A percentile compares a stretch with the other conserved stretches of the same genome.
Conservation (phyloP, 2,113 vertebrate genomes). For the Scomber scombrus region DNA sequence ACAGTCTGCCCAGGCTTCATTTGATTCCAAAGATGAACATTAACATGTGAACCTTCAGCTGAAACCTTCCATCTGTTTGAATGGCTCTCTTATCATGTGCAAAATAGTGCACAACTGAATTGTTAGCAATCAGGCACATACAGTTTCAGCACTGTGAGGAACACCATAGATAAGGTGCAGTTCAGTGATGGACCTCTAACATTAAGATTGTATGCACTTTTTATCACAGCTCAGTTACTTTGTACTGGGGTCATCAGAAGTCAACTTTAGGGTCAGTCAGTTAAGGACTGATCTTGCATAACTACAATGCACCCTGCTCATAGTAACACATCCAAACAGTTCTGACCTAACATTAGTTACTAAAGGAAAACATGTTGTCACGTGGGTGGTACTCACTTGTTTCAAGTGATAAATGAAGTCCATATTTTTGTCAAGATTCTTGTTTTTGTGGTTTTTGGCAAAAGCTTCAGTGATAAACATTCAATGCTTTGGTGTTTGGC, state of each 20-base stretch:
- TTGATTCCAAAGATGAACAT: constrained; percentile 40
- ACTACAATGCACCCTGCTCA: constrained; percentile 15
- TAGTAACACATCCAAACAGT: constrained; percentile 26
- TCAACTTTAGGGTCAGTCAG: constrained; percentile 9
- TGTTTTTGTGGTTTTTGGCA: constrained; percentile 65
- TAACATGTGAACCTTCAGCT: constrained; percentile 41
- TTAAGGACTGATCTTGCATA: constrained; percentile 13
- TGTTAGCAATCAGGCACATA: neutral
- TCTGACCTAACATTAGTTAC: constrained; percentile 26
- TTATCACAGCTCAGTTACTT: constrained; percentile 11
- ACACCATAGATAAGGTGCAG: neutral
- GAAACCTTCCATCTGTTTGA: constrained; percentile 39
- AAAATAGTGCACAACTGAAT: constrained; percentile 20
- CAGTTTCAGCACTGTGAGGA: neutral
- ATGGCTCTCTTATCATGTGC: constrained; percentile 38
- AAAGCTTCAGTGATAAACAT: constrained; percentile 47
- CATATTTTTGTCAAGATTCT: constrained; percentile 53
- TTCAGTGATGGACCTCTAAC: neutral
- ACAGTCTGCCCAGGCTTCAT: constrained; percentile 51
- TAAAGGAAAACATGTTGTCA: constrained; percentile 53
- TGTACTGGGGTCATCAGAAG: constrained; percentile 6
- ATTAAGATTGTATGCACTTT: neutral
- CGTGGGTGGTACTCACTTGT: constrained; percentile 63
- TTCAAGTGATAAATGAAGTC: constrained; percentile 65
- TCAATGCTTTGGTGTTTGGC: constrained; percentile 62